Percentiles rank a stretch among this genome's conserved stretches.
phyloP scores from a whole-genome alignment of 2,113 vertebrate species.

The Strix uralensis region DNA sequence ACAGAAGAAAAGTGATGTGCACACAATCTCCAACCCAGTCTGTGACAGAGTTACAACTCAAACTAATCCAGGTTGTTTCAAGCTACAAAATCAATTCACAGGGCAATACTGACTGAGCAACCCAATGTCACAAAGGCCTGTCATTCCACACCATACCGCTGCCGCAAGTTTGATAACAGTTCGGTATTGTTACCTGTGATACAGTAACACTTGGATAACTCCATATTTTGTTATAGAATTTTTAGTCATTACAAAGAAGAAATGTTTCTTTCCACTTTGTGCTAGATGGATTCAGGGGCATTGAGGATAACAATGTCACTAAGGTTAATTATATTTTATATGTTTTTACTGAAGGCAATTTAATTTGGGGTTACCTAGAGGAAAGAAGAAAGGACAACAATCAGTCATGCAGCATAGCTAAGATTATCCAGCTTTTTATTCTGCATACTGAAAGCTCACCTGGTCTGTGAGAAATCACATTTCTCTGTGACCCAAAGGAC shows the following conservation, averaged over 20 bases:
- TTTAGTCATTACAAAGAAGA: not conserved
- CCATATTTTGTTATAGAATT: not conserved
- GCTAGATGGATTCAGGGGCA: not conserved
- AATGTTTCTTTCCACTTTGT: not conserved
- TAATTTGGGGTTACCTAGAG: not conserved
- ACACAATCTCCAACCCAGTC: not conserved
- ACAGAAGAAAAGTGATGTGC: not conserved
- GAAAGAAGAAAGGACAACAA: constrained; percentile 9
- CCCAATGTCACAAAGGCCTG: not conserved
- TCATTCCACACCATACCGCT: not conserved
- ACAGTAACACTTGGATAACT: not conserved
- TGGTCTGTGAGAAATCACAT: not conserved
- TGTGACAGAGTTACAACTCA: not conserved
- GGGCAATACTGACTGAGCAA: not conserved
- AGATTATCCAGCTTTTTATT: not conserved
- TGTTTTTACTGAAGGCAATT: constrained; percentile 12
- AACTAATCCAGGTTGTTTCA: not conserved
- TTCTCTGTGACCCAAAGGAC: not conserved
- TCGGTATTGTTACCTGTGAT: not conserved
- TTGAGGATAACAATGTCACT: not conserved
- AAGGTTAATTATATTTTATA: constrained; percentile 18
- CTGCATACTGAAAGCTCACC: not conserved
- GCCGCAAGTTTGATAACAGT: not conserved
- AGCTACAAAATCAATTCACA: not conserved
- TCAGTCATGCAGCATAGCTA: not conserved